Base-by-base conservation (phyloP, 2,797 vertebrate species). In the Vultur gryphus region DNA sequence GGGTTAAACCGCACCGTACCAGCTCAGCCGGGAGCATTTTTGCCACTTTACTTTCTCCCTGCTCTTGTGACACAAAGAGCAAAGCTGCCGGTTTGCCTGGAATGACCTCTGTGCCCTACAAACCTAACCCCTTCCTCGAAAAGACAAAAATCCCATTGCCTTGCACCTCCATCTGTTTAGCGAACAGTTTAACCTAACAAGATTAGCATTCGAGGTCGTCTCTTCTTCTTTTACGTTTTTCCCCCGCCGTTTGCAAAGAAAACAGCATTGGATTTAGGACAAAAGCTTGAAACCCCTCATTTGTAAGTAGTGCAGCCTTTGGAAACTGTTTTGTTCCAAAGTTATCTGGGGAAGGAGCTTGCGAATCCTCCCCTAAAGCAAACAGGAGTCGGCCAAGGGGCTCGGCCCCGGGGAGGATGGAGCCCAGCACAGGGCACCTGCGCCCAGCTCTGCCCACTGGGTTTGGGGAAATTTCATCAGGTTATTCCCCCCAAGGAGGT, bases 161-260 rank as follows among this genome's bases (percentile, higher is more conserved):
- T 94, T 90, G 75, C 75, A 66, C 91, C 92, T 95, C 96, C 95
- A 96, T 97, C 97, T 97, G 96, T 97, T 97, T 97, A 96, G 94
- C 0, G 59, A 97, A 82, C 93, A 97, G 94, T 97, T 97, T 96
- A 97, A 97, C 97, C 95, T 97, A 97, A 97, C 95, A 90, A 97
- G 97, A 97, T 97, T 97, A 97, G 93, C 94, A 96, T 95, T 91
- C 4, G 41, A 76, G 88, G 90, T 95, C 76, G 9, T 13, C 86
- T 95, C 93, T 89, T 97, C 95, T 96, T 85, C 91, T 97, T 90
- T 86, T 93, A 52, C 49, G 0, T 86, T 90, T 96, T 95, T 20
- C 24, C 66, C 86, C 69, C 0, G 0, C 79, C 67, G 1, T 96
- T 96, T 92, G 89, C 95, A 95, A 96, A 97, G 95, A 97, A 97